Conservation (phyloP, 2,888 invertebrate species). For the Ectemnius continuus region DNA sequence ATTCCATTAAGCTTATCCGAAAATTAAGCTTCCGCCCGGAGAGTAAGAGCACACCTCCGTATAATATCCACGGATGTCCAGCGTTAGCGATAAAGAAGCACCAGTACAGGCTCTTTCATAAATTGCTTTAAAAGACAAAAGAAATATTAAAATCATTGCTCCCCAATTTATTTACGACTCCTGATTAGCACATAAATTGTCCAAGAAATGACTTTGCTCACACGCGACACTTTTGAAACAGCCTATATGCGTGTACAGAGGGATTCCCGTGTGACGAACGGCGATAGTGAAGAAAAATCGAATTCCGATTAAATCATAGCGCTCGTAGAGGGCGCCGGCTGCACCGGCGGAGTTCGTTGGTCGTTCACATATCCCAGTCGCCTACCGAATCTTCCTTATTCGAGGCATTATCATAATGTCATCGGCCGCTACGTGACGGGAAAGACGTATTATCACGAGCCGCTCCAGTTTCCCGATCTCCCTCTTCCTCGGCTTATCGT, state of each 20-base stretch:
- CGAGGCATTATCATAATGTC: slow-evolving; percentile 75
- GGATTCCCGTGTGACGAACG: background rate
- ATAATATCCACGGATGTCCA: background rate
- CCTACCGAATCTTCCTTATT: slow-evolving; percentile 70
- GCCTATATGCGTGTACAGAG: background rate
- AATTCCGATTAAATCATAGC: slow-evolving; percentile 46
- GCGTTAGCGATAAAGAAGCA: background rate
- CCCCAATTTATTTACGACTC: too few species aligned
- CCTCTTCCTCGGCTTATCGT: slow-evolving; percentile 55
- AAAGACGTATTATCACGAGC: slow-evolving; percentile 72
- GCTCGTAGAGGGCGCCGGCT: slow-evolving; percentile 11
- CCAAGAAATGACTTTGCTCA: too few species aligned
- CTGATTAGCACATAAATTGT: too few species aligned
- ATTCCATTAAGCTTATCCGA: slow-evolving; percentile 47
- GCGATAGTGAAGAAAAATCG: slow-evolving; percentile 36
- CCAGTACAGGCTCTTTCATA: background rate
- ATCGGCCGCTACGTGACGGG: slow-evolving; percentile 74
- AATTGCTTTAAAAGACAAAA: too few species aligned
- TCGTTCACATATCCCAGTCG: slow-evolving; percentile 65
- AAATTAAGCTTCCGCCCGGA: slow-evolving; percentile 19
- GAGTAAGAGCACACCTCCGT: too few species aligned
- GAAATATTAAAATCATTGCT: too few species aligned
- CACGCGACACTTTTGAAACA: background rate
- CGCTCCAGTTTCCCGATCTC: slow-evolving; percentile 62
- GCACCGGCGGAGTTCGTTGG: slow-evolving; percentile 58